Conservation (phyloP, 2,888 invertebrate genomes). For the Ormia ochracea region DNA sequence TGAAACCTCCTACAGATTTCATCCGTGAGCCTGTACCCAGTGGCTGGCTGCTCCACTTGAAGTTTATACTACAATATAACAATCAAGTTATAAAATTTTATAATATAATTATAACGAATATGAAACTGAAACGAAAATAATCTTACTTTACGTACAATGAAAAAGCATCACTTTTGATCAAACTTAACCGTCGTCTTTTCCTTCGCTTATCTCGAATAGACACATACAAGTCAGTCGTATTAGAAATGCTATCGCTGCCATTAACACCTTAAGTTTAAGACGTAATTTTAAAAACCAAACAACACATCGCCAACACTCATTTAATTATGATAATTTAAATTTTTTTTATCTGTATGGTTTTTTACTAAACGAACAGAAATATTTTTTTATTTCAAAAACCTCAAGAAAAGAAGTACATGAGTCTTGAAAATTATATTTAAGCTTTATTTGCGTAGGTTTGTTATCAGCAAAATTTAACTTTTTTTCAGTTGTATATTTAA, state of each 20-base stretch:
- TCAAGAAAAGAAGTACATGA: too few relatives aligned
- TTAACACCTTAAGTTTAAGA: conserved; percentile 12
- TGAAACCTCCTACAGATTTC: too few relatives aligned
- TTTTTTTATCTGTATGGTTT: background rate
- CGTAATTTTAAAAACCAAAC: background rate
- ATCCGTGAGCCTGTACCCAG: too few relatives aligned
- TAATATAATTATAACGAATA: too few relatives aligned
- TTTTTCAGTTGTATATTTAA: conserved; percentile 12
- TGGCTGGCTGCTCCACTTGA: too few relatives aligned
- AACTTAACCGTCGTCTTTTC: background rate
- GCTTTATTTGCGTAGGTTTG: conserved; percentile 32
- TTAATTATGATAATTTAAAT: background rate
- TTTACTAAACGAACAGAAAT: background rate
- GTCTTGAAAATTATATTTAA: background rate
- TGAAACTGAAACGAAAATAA: too few relatives aligned
- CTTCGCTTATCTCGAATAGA: background rate
- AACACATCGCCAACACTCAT: conserved; percentile 5
- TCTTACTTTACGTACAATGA: too few relatives aligned
- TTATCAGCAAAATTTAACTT: conserved; percentile 25
- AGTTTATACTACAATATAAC: too few relatives aligned
- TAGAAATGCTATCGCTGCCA: background rate
- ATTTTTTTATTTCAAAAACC: too few relatives aligned
- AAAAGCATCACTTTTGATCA: too few relatives aligned
- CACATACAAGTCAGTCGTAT: background rate
- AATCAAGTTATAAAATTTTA: too few relatives aligned